Percentiles rank a stretch among this genome's conserved stretches.
Conservation (phyloP, 2,888 invertebrate species). For the Drosophila subsilvestris region DNA sequence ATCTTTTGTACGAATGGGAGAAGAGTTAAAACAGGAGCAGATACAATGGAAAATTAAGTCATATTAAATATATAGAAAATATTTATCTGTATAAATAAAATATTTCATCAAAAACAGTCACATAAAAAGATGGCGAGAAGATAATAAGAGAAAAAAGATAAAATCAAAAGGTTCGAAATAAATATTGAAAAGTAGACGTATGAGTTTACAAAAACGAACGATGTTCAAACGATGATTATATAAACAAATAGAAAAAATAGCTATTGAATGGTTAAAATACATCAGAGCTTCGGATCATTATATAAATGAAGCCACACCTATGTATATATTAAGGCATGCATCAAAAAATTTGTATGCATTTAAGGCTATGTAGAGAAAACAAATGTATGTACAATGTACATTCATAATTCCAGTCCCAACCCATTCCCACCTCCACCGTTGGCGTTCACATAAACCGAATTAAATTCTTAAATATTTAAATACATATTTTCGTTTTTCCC, state of each 20-base stretch:
- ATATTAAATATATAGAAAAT: background rate
- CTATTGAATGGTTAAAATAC: background rate
- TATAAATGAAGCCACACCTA: background rate
- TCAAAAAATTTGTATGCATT: background rate
- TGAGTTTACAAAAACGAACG: background rate
- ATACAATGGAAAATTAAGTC: background rate
- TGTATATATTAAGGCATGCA: background rate
- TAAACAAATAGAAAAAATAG: background rate
- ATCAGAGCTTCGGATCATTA: background rate
- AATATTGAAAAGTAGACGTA: background rate
- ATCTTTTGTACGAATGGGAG: background rate
- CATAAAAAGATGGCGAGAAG: background rate
- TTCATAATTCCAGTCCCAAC: background rate
- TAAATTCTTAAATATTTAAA: constrained; percentile 1
- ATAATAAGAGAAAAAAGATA: background rate
- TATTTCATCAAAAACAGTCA: no score
- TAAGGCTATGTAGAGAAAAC: background rate
- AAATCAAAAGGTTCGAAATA: no score
- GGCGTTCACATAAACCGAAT: background rate
- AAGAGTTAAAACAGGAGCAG: background rate
- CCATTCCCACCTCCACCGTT: background rate
- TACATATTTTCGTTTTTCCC: background rate
- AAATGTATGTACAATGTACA: no score
- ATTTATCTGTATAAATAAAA: no score
- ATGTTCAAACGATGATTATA: no score